These are phyloP conservation scores for Puntigrus tetrazona DNA, from an alignment of 2,113 vertebrate genomes.

Conservation along the genomic window DNA sequence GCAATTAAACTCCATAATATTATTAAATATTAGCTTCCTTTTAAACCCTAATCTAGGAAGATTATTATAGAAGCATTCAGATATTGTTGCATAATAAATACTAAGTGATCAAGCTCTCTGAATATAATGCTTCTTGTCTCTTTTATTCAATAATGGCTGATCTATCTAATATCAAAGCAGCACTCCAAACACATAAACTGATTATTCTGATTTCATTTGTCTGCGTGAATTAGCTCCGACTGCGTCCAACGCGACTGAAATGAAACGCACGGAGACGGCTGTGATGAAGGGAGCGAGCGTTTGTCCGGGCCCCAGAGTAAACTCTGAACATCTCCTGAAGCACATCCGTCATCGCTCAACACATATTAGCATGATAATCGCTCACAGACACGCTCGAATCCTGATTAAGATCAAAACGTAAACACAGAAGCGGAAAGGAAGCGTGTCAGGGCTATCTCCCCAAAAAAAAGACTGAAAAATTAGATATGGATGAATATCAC, in stretches of 20 bases:
- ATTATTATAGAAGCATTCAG: background rate
- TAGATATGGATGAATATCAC: background rate
- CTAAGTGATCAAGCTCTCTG: background rate
- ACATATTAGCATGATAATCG: slow-evolving; percentile 89
- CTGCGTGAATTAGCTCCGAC: slow-evolving; percentile 4
- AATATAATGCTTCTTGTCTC: background rate
- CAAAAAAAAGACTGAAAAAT: background rate
- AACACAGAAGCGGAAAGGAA: background rate
- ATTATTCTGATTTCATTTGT: background rate
- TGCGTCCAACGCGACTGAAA: background rate
- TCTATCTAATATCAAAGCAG: background rate
- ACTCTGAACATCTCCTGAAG: slow-evolving; percentile 70
- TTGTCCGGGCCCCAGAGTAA: slow-evolving; percentile 75
- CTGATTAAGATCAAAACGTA: background rate
- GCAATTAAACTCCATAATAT: background rate
- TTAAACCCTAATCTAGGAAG: background rate
- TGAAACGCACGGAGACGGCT: slow-evolving; percentile 27
- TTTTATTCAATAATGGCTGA: background rate
- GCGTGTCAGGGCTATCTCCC: background rate
- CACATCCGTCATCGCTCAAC: slow-evolving; percentile 80
- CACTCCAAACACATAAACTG: background rate
- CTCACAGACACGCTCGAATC: slow-evolving; percentile 69
- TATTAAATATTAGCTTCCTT: background rate
- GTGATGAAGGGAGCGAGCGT: slow-evolving; percentile 75
- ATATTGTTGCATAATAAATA: background rate